A percentile compares a stretch with the other conserved stretches of the same genome.
These are phyloP conservation scores for Drosophila triauraria DNA, from an alignment of 1,140 invertebrate species.

Conservation along the genomic window DNA sequence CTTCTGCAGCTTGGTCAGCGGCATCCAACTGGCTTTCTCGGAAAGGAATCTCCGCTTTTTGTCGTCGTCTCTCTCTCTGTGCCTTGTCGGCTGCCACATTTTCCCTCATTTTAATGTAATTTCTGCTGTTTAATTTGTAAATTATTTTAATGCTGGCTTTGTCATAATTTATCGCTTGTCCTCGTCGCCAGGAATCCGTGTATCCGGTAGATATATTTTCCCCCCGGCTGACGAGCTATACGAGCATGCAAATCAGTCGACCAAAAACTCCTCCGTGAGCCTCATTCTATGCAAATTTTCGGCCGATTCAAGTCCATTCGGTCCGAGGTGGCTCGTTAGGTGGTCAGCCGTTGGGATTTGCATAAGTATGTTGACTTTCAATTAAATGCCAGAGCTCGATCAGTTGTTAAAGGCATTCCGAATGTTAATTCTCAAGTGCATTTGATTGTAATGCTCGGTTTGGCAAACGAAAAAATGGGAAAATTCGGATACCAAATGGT, in stretches of 20 bases:
- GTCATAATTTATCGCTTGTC: constrained; percentile 63
- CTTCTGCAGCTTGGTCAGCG: constrained; percentile 26
- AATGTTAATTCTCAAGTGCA: constrained; percentile 83
- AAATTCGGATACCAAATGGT: not conserved
- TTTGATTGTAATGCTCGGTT: constrained; percentile 45
- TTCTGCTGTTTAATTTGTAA: constrained; percentile 79
- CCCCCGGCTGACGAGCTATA: not conserved
- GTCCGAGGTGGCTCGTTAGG: constrained; percentile 56
- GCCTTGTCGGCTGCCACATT: constrained; percentile 37
- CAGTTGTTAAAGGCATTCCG: constrained; percentile 79
- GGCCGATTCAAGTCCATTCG: constrained; percentile 3
- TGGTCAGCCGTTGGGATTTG: constrained; percentile 57
- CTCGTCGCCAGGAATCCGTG: constrained; percentile 5
- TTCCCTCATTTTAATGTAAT: constrained; percentile 79
- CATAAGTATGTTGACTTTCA: constrained; percentile 81
- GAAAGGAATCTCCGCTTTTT: constrained; percentile 76
- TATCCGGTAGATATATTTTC: constrained; percentile 24
- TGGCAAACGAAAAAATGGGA: constrained; percentile 9
- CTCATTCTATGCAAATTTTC: constrained; percentile 77
- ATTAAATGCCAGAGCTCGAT: constrained; percentile 73
- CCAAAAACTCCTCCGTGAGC: constrained; percentile 13
- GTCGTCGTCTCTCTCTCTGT: constrained; percentile 1
- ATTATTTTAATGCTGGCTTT: constrained; percentile 66
- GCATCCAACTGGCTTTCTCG: constrained; percentile 71
- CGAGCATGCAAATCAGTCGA: constrained; percentile 63